Base-by-base conservation (phyloP, 2,888 invertebrate species). In the Hypolimnas misippus region DNA sequence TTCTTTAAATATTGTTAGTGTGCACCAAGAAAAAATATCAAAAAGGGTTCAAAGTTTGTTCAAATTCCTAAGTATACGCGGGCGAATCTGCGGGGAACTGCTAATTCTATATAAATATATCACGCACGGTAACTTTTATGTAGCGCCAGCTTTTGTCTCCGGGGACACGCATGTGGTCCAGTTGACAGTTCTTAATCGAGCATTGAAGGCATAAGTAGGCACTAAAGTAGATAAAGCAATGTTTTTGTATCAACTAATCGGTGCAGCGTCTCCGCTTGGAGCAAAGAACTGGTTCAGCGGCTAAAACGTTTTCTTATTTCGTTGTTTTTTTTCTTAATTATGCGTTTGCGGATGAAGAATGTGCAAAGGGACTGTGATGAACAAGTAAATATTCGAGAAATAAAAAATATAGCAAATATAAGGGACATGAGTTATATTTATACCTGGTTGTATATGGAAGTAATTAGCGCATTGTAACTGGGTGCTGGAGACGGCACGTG, bases 211-310 rank as follows among this genome's bases (percentile, higher is more conserved):
- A 17, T 65, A 65, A 62, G 54, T 65, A 61, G 61, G 63, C 60
- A 57, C 62, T 56, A 49, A 56, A 59, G 60, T 63, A 64, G 67
- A 69, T 69, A 68, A 64, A 69, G 66, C 57, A 66, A 65, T 68
- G 72, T 73, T 73, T 73, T 72, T 72, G 64, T 67, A 53, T 46
- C 46, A 44, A 50, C 57, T 67, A 67, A 67, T 67, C 67, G 62
- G 17, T 57, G 46, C 40, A 53, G 57, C 57, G 55, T 57, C 64
- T 57, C 63, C 57, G 61, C 63, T 57, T 42, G 10, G 51, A 64
- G 62, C 17, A 56, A 21, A 50, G 17, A 60, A 67, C 68, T 53
- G 55, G 68, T 67, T 63, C 46, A 17, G 29, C 44, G 60, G 25
- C 42, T 62, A 62, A 56, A 59, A 25, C 42, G 44, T 58, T 10